Evolutionary conservation across 2,888 invertebrate species (phyloP).

Genomic region (Oligia fasciuncula): DNA sequence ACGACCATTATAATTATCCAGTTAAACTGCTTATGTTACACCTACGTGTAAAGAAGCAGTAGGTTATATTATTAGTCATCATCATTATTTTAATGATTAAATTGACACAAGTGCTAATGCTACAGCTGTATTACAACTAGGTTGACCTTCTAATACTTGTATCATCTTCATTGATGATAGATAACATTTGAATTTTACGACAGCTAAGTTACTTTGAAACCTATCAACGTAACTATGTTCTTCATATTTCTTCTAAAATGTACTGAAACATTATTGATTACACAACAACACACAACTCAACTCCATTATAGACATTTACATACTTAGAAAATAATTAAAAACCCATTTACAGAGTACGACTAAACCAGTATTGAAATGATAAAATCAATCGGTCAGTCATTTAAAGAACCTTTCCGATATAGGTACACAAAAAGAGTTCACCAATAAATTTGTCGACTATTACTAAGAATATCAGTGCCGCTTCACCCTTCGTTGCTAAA

Average conservation of each 20-base stretch:
- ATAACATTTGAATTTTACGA: not conserved
- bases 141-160: not conserved
- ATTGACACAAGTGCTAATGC: conserved; percentile 13
- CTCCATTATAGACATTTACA: not conserved
- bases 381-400: not conserved
- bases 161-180: not conserved
- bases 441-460: not conserved
- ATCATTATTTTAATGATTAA: conserved; percentile 25
- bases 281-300: not conserved
- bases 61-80: conserved; percentile 10
- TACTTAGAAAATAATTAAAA: conserved; percentile 13
- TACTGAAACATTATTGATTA: not conserved
- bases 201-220: not conserved
- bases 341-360: not conserved
- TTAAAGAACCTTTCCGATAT: not conserved
- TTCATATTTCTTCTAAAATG: not conserved
- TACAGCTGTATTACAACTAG: conserved; percentile 4
- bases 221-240: not conserved
- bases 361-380: not conserved
- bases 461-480: conserved; percentile 15
- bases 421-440: not conserved
- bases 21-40: not conserved
- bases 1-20: not conserved
- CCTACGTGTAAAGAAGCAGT: conserved; percentile 25
- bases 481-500: conserved; percentile 13